Conservation (phyloP, 2,888 invertebrate species). For the Seira musarum region DNA sequence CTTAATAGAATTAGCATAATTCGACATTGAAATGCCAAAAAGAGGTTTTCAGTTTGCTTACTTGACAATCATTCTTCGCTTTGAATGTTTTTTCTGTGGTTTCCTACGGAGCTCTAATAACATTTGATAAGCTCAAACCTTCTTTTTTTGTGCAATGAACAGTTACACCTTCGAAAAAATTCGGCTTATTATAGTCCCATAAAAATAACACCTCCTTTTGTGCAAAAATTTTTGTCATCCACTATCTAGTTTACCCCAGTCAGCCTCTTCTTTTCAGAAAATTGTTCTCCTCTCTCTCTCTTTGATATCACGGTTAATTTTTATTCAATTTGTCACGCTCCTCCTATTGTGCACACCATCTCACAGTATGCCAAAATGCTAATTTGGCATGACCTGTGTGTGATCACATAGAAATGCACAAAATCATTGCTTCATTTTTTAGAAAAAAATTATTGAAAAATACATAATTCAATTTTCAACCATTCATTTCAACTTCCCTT, state of each 20-base stretch:
- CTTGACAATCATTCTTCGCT: too few relatives aligned
- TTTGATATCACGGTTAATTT: constrained; percentile 25
- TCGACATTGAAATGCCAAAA: constrained; percentile 49
- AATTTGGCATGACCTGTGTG: constrained; percentile 28
- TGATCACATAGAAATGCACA: constrained; percentile 14
- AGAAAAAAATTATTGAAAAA: neutral
- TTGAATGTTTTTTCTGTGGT: constrained; percentile 25
- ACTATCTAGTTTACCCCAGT: neutral
- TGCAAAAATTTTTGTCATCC: constrained; percentile 16
- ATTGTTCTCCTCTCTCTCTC: neutral
- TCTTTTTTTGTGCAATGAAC: neutral
- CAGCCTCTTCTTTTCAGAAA: neutral
- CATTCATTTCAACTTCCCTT: neutral
- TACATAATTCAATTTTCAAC: neutral
- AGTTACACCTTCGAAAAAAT: neutral
- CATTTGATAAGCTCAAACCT: neutral
- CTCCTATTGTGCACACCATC: constrained; percentile 27
- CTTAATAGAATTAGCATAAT: constrained; percentile 40
- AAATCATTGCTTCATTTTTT: neutral
- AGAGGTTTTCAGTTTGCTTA: constrained; percentile 20
- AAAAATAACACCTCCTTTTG: constrained; percentile 15
- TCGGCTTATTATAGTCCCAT: neutral
- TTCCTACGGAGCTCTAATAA: constrained; percentile 33
- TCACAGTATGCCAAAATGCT: neutral
- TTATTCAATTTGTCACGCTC: constrained; percentile 51